Base-by-base conservation (phyloP, 2,797 vertebrate genomes). In the Molossus molossus region DNA sequence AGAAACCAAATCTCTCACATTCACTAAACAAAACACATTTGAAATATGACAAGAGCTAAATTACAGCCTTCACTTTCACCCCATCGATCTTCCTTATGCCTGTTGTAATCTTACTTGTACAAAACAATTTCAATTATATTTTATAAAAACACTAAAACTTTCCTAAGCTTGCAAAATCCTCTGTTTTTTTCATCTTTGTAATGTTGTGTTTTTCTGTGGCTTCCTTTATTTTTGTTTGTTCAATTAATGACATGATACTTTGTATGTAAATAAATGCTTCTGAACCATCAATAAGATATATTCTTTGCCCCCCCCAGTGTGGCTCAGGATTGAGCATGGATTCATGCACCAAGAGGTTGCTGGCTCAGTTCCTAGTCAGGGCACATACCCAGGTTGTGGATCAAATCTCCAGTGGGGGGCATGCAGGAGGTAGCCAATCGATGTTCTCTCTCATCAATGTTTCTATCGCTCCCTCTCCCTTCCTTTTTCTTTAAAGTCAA, bases 11-110 rank as follows among this genome's bases (percentile, higher is more conserved):
- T 94, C 17, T 94, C n/a, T 86, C 65, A 77, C 4, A 86, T 7
- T 88, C 21, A 60, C 53, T 85, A 79, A 77, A 50, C 13, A 95
- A 91, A 95, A 55, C 45, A 90, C 58, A 89, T 75, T 79, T 86
- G 76, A 96, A 88, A 92, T 18, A 88, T 86, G 64, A 94, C 33
- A 92, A 86, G 14, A 85, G 45, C 53, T 94, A 95, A 96, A 97
- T 94, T 95, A 89, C 14, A 96, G 73, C 20, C 33, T 94, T 96
- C 64, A 50, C 6, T 95, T 96, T 91, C 27, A 91, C 29, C 50
- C 25, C n/a, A 72, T 94, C 69, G 91, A 29, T 97, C 25, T 96
- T 86, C 14, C 77, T 33, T 45, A 70, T 95, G 48, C n/a, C 13
- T 94, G 76, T 79, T 94, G 2, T 77, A 65, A 95, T 97, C 73